Evolutionary conservation across 2,888 invertebrate species (phyloP), one percentile per base, ranked within the genome.

Genomic region (Sisyra nigra): DNA sequence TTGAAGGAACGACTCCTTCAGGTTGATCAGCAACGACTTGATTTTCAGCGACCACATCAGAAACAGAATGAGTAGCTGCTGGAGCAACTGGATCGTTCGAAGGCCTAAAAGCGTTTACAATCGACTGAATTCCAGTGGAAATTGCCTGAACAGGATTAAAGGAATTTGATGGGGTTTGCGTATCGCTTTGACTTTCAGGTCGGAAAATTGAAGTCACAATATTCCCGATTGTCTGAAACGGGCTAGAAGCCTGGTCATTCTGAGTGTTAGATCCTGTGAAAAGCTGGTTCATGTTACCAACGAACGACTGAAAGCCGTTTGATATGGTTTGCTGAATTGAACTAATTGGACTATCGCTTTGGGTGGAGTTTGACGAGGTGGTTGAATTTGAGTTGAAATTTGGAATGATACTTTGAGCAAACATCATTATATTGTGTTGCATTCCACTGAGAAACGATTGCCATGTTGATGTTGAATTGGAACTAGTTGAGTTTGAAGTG

Each of bases 401-500:
- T 24, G 24, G 24, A 24, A 13, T 31, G n/a, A 40, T 13, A 40
- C 31, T 40, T 32, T 31, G 31, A 6, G 14, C 40, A 8, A 40
- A 40, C 5, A 17, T n/a, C 17, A 17, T 40, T 5, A 40, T 17
- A 31, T 15, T 31, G 8, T 8, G 30, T 31, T 40, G 40, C 10
- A 40, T 31, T n/a, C 15, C 19, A 30, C 14, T 32, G 5, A 14
- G 14, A 13, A 40, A 32, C 19, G 35, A 15, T 40, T 32, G 40
- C 11, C 13, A 18, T 7, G 24, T 24, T 24, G 24, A 24, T 5
- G 3, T 3, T 3, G 17, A 18, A 11, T 7, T 19, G 10, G 6
- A 19, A 24, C 19, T 45, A 40, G 33, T 42, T 40, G 24, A 32
- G 15, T 19, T 45, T 42, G 19, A 35, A 42, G 9, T 33, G 24